A percentile compares a stretch with the other conserved stretches of the same genome.
Conservation (phyloP, 2,797 vertebrate genomes). For the Xenopus petersii region DNA sequence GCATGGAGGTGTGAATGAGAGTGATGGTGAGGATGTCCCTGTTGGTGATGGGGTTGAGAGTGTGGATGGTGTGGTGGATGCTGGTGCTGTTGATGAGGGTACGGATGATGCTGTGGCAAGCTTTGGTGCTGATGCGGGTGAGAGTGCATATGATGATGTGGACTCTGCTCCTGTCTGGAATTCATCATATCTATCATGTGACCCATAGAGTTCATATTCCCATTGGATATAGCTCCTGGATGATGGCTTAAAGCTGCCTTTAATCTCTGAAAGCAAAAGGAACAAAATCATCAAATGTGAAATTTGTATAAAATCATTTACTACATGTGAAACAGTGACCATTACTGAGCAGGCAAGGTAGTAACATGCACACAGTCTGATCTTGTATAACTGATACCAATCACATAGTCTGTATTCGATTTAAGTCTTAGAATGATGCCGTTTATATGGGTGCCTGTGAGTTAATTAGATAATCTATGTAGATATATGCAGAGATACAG, state of each 20-base stretch:
- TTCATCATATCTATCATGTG: constrained; percentile 99
- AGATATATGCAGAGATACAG: no score
- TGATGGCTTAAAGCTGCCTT: constrained; percentile 95
- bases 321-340: no score
- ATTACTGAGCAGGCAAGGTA: no score
- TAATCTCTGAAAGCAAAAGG: constrained; percentile 81
- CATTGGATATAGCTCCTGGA: constrained; percentile 88
- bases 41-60: constrained; percentile 80
- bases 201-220: constrained; percentile 97
- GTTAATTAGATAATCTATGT: no score
- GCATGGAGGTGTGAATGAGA: constrained; percentile 87
- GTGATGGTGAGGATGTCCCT: constrained; percentile 81
- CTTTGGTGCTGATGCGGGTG: constrained; percentile 89
- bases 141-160: constrained; percentile 84
- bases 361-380: no score
- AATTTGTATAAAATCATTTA: no score
- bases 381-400: no score
- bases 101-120: constrained; percentile 85
- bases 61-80: constrained; percentile 74
- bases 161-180: constrained; percentile 87
- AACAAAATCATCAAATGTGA: not conserved
- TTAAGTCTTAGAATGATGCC: no score
- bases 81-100: constrained; percentile 88
- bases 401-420: no score
- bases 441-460: no score